These are phyloP conservation scores for Apantesis nais DNA, from an alignment of 2,888 invertebrate species.

Conservation along the genomic window DNA sequence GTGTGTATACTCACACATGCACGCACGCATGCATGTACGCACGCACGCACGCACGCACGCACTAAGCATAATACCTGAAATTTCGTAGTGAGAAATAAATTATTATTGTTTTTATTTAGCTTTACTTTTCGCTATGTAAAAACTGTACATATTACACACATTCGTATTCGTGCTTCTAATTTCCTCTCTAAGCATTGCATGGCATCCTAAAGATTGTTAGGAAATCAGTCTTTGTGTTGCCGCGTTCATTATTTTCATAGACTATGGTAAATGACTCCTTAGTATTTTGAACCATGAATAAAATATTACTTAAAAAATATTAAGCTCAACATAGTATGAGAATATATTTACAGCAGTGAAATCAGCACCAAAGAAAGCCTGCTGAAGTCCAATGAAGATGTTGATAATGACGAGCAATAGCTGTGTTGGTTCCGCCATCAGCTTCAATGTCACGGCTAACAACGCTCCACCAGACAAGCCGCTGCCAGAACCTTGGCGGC, in stretches of 20 bases:
- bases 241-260: not conserved
- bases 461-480: constrained; percentile 74
- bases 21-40: too few species aligned
- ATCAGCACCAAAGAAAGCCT: constrained; percentile 88
- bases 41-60: too few species aligned
- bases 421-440: constrained; percentile 86
- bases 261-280: not conserved
- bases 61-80: too few species aligned
- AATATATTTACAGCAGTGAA: constrained; percentile 75
- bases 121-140: too few species aligned
- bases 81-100: too few species aligned
- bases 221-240: too few species aligned
- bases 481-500: constrained; percentile 65
- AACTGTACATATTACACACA: too few species aligned
- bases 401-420: constrained; percentile 88
- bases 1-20: too few species aligned
- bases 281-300: not conserved
- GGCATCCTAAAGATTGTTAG: too few species aligned
- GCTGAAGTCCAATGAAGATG: constrained; percentile 89
- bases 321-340: not conserved
- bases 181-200: too few species aligned
- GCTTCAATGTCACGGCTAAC: constrained; percentile 84
- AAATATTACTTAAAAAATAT: not conserved
- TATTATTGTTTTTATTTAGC: too few species aligned
- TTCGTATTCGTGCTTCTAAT: too few species aligned